Base-by-base conservation (phyloP, 2,797 vertebrate genomes). In the Trachops cirrhosus region DNA sequence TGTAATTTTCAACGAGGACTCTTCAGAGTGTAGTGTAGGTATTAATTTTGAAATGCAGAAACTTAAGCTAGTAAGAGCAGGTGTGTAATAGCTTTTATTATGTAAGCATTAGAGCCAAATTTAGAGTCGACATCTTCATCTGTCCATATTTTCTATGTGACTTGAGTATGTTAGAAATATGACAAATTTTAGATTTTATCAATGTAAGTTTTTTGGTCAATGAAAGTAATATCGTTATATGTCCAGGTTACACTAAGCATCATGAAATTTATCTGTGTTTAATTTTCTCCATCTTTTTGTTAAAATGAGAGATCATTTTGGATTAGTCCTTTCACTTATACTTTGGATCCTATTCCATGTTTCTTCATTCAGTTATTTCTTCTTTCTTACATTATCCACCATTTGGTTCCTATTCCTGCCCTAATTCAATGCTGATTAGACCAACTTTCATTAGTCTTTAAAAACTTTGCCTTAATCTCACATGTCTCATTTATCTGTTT, bases 121-220 rank as follows among this genome's bases (percentile, higher is more conserved):
- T 93, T 86, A 86, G 64, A 89, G 73, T 86, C 39, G 14, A 80
- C 26, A 68, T 57, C 73, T 93, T 85, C 71, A 89, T 73, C 41
- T 48, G 92, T 37, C 83, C 57, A 39, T 86, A 54, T 71, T 93
- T 18, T 79, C 29, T 92, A 3, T 9, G n/a, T 89, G 73, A 73
- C 41, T 75, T 75, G 39, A 87, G 26, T 67, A 57, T 82, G 70
- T 92, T 83, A 88, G 70, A 41, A 83, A 7, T 59, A 29, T 92
- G 89, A 78, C 82, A 62, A 92, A 11, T 26, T 79, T 70, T 64
- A 74, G 34, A 32, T 92, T 83, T 68, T 89, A 75, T 68, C 87
- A 87, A 75, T 26, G 15, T 67, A 67, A 54, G 9, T 46, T 62
- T 87, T 87, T 87, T 95, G 87, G 48, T 75, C 52, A 92, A 15